These are phyloP conservation scores for Heliconius melpomene DNA, from an alignment of 1,140 invertebrate genomes.

Conservation along the genomic window DNA sequence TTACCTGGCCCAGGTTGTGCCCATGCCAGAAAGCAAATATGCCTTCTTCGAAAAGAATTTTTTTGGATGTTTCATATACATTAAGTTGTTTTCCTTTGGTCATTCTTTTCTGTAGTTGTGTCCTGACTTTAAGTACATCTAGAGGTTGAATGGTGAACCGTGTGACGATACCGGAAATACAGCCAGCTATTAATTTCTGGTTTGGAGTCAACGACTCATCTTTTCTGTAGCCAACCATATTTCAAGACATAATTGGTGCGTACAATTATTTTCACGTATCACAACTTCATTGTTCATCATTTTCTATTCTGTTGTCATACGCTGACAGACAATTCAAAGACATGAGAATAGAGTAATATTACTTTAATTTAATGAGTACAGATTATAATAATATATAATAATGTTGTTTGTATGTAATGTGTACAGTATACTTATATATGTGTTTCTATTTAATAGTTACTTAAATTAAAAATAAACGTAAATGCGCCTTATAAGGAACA, in stretches of 20 bases:
- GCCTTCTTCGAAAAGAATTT: constrained; percentile 63
- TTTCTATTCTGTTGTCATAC: constrained; percentile 22
- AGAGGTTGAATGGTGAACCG: constrained; percentile 68
- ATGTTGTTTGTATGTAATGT: background rate
- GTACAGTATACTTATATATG: background rate
- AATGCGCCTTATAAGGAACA: background rate
- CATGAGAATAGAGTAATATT: background rate
- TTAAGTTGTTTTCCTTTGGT: constrained; percentile 26
- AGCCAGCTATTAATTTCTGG: constrained; percentile 66
- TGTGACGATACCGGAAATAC: constrained; percentile 56
- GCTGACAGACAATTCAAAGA: background rate
- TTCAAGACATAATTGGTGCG: constrained; percentile 12
- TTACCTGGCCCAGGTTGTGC: constrained; percentile 66
- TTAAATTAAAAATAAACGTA: background rate
- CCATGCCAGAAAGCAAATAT: constrained; percentile 67
- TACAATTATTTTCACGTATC: constrained; percentile 3
- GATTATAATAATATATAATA: background rate
- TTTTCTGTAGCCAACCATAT: constrained; percentile 65
- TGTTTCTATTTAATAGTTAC: background rate
- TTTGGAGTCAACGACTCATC: constrained; percentile 55
- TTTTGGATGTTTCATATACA: constrained; percentile 46
- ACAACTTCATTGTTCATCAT: constrained; percentile 7
- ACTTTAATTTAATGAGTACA: background rate
- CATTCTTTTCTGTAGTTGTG: constrained; percentile 51
- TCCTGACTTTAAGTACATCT: constrained; percentile 65